phyloP scores from a whole-genome alignment of 2,888 invertebrate species.

The Cheiracanthium punctorium region DNA sequence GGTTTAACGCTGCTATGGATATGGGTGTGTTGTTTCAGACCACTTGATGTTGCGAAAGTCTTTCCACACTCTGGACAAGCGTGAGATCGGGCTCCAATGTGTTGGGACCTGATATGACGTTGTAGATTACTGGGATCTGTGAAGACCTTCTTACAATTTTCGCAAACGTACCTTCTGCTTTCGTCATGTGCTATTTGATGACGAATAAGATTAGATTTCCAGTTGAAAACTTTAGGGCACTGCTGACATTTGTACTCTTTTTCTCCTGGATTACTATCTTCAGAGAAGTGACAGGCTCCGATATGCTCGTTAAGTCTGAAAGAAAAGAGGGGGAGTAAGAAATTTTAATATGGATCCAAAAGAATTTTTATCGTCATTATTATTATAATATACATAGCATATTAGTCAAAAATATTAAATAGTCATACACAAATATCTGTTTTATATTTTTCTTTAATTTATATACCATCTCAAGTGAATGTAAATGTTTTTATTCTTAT shows the following conservation, averaged over 20 bases:
- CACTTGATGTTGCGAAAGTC: constrained; percentile 97
- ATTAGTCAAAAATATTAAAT: no score
- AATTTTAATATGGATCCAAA: no score
- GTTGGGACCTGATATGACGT: constrained; percentile 95
- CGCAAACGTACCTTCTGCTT: constrained; percentile 91
- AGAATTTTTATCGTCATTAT: no score
- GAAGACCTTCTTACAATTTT: constrained; percentile 90
- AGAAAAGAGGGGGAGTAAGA: constrained; percentile 14
- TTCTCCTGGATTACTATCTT: constrained; percentile 65
- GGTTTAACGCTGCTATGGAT: constrained; percentile 99
- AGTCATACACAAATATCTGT: no score
- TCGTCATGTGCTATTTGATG: constrained; percentile 86
- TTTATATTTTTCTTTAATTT: no score
- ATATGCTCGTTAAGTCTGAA: constrained; percentile 58
- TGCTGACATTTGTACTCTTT: constrained; percentile 87
- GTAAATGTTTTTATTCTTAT: no score
- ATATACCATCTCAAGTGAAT: no score
- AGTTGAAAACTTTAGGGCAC: constrained; percentile 88
- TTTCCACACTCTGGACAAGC: constrained; percentile 99
- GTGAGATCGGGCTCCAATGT: constrained; percentile 96
- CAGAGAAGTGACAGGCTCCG: constrained; percentile 47
- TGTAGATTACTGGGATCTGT: constrained; percentile 97
- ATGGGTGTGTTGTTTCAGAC: constrained; percentile 98
- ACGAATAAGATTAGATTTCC: constrained; percentile 86
- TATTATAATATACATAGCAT: no score